These are phyloP conservation scores for Gila robusta DNA, from an alignment of 2,797 vertebrate species.

Conservation along the genomic window DNA sequence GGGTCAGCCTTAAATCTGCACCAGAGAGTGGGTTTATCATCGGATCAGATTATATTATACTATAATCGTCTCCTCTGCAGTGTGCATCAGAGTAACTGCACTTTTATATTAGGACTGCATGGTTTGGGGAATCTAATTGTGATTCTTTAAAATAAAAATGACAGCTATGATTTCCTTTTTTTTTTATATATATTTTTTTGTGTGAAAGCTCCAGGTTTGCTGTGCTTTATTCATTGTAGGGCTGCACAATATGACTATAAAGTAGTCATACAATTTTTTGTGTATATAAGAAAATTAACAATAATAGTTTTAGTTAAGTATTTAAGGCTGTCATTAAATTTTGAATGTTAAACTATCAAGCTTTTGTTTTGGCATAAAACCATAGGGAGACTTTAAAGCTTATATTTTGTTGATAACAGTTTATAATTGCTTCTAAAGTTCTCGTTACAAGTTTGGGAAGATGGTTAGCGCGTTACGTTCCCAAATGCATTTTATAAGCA, in stretches of 20 bases:
- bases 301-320: neutral
- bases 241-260: neutral
- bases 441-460: neutral
- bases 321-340: neutral
- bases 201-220: neutral
- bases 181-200: neutral
- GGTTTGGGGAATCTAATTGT: neutral
- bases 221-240: neutral
- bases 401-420: neutral
- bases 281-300: neutral
- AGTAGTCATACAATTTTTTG: neutral
- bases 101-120: neutral
- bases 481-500: neutral
- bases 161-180: neutral
- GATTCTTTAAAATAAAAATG: neutral
- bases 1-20: conserved; percentile 60
- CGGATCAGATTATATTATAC: conserved; percentile 46
- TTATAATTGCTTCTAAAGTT: neutral
- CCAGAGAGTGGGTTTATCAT: conserved; percentile 48
- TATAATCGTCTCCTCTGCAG: conserved; percentile 1
- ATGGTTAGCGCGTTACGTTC: neutral
- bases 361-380: neutral
- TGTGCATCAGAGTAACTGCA: neutral
- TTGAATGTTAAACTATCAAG: neutral
- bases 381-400: neutral